phyloP scores from a whole-genome alignment of 2,888 invertebrate genomes.

The Leptopilina drosophilae region DNA sequence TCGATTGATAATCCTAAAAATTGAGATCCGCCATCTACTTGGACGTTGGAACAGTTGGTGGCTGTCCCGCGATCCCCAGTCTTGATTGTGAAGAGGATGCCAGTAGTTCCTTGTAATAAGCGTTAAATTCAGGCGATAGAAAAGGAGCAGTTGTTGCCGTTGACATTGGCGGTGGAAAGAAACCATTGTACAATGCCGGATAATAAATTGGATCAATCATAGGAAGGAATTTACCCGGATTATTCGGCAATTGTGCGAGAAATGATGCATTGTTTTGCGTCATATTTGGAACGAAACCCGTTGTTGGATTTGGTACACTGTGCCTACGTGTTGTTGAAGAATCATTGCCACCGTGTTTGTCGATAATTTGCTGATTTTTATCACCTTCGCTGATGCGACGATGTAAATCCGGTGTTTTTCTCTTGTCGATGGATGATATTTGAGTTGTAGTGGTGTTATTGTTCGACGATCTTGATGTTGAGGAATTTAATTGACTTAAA shows the following conservation, averaged over 20 bases:
- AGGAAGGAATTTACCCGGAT: slow-evolving; percentile 75
- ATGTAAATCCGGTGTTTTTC: slow-evolving; percentile 62
- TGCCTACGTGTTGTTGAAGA: slow-evolving; percentile 56
- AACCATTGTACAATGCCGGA: slow-evolving; percentile 76
- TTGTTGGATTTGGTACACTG: slow-evolving; percentile 68
- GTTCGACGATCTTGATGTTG: slow-evolving; percentile 55
- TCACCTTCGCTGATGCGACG: slow-evolving; percentile 68
- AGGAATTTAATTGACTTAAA: slow-evolving; percentile 68
- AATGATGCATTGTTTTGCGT: slow-evolving; percentile 68
- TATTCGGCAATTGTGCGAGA: slow-evolving; percentile 72
- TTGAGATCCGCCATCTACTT: slow-evolving; percentile 67
- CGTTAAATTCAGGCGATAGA: slow-evolving; percentile 76
- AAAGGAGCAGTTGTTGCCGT: slow-evolving; percentile 72
- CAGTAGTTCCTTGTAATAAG: slow-evolving; percentile 79
- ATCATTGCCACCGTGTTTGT: slow-evolving; percentile 47
- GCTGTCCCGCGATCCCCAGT: slow-evolving; percentile 73
- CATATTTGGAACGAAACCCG: slow-evolving; percentile 67
- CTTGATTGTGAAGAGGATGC: slow-evolving; percentile 76
- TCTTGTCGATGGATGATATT: slow-evolving; percentile 59
- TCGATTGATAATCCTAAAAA: neutral
- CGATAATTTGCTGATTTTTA: slow-evolving; percentile 59
- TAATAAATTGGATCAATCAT: slow-evolving; percentile 78
- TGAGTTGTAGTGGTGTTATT: slow-evolving; percentile 35
- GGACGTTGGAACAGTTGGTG: slow-evolving; percentile 73
- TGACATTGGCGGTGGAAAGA: slow-evolving; percentile 74